Percentiles rank a stretch among this genome's conserved stretches.
Conservation (phyloP, 2,797 vertebrate genomes). For the Poecile montanus region DNA sequence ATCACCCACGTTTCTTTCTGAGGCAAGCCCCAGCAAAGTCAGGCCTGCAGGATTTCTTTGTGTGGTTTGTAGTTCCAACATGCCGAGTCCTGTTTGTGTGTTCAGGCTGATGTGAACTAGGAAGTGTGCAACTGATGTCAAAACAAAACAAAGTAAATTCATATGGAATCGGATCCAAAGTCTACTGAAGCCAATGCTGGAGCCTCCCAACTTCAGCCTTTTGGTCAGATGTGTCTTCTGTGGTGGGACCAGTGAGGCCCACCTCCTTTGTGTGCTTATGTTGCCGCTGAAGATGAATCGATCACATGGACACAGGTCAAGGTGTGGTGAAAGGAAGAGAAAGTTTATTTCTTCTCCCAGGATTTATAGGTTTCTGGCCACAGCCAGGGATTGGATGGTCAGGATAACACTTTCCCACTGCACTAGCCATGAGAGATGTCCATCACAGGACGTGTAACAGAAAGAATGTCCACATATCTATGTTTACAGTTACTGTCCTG, state of each 20-base stretch:
- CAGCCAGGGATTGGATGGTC: no score
- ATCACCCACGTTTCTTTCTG: not conserved
- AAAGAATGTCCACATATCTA: no score
- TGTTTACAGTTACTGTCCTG: no score
- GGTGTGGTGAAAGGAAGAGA: no score
- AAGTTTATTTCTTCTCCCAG: no score
- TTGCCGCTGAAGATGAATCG: no score
- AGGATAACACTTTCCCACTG: no score
- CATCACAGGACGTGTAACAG: no score
- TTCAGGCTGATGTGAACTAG: constrained; percentile 24
- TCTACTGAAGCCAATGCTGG: not conserved
- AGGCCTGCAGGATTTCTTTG: constrained; percentile 19
- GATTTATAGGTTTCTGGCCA: no score
- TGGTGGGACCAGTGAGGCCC: not conserved
- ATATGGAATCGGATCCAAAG: not conserved
- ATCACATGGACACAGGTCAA: no score
- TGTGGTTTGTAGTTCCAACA: not conserved
- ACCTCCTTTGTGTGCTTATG: not conserved
- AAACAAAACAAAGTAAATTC: not conserved
- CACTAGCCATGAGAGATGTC: no score
- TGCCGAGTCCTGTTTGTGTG: constrained; percentile 3
- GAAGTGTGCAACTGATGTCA: constrained; percentile 16
- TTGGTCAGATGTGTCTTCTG: not conserved
- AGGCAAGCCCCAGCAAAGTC: constrained; percentile 42
- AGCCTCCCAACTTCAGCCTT: not conserved